Percentiles rank a stretch among this genome's conserved stretches.
These are phyloP conservation scores for Ormia ochracea DNA, from an alignment of 2,888 invertebrate species.

Conservation along the genomic window DNA sequence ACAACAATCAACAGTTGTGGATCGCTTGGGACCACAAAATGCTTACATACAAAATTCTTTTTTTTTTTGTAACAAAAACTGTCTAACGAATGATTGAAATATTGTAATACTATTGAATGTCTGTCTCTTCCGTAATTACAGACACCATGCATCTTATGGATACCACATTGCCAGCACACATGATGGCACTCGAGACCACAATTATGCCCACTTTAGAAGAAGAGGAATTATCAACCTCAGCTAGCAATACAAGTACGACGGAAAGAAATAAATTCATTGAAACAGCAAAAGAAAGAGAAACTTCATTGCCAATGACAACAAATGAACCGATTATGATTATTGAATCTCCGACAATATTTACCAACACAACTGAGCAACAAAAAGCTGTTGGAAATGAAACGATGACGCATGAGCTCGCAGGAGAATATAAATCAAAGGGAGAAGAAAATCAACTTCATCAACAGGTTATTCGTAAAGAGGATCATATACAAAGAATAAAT, in stretches of 20 bases:
- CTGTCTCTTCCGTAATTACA: conserved; percentile 16
- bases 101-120: neutral
- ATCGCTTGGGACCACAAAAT: too few species aligned
- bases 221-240: conserved; percentile 16
- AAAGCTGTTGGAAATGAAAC: conserved; percentile 26
- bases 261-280: conserved; percentile 57
- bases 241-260: conserved; percentile 37
- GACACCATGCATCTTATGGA: conserved; percentile 43
- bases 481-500: conserved; percentile 59
- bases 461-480: conserved; percentile 22
- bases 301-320: conserved; percentile 67
- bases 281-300: conserved; percentile 58
- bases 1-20: too few species aligned
- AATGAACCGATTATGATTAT: conserved; percentile 73
- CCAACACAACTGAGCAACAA: conserved; percentile 24
- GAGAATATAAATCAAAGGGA: conserved; percentile 10
- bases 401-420: conserved; percentile 40
- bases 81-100: neutral
- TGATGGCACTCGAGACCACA: conserved; percentile 55
- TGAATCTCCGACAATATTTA: conserved; percentile 72
- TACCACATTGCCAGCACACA: conserved; percentile 58
- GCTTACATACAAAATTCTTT: too few species aligned
- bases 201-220: conserved; percentile 34
- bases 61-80: neutral
- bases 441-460: conserved; percentile 28